Evolutionary conservation across 2,888 invertebrate species (phyloP).

Genomic region (Apodemia duryi): DNA sequence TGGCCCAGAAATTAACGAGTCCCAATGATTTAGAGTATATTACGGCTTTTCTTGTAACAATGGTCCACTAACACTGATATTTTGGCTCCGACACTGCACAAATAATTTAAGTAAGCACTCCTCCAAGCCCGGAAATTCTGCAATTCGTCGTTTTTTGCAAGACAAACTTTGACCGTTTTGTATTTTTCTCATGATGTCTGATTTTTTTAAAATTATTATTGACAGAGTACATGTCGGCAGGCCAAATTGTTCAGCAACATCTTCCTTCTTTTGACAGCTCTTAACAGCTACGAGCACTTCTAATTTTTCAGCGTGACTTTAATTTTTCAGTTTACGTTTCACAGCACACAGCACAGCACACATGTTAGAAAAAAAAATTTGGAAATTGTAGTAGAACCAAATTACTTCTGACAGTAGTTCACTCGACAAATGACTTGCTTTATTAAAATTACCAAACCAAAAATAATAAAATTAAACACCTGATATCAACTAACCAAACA

Average conservation of each 20-base stretch:
- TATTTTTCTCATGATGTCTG: constrained; percentile 12
- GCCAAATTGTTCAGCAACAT: constrained; percentile 16
- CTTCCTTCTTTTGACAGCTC: constrained; percentile 17
- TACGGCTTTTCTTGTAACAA: constrained; percentile 24
- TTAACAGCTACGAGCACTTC: constrained; percentile 19
- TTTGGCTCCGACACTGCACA: constrained; percentile 12
- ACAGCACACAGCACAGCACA: constrained; percentile 22
- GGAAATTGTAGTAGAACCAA: background rate
- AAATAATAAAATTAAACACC: background rate
- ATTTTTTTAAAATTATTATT: constrained; percentile 26
- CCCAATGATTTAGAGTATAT: constrained; percentile 22
- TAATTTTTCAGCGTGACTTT: constrained; percentile 21
- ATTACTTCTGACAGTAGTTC: constrained; percentile 3
- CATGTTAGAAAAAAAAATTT: constrained; percentile 10
- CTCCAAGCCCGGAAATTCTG: constrained; percentile 20
- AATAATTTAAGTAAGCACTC: constrained; percentile 19
- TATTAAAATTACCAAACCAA: background rate
- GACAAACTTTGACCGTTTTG: constrained; percentile 20
- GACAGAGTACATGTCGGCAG: constrained; percentile 23
- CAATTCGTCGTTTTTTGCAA: constrained; percentile 19
- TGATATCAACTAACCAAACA: background rate
- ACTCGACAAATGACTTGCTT: background rate
- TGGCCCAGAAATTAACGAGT: constrained; percentile 26
- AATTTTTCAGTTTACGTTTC: constrained; percentile 21
- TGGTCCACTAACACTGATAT: constrained; percentile 20